Evolutionary conservation across 2,113 vertebrate species (phyloP), one percentile per base, ranked within the genome.

Genomic region (Phycodurus eques): DNA sequence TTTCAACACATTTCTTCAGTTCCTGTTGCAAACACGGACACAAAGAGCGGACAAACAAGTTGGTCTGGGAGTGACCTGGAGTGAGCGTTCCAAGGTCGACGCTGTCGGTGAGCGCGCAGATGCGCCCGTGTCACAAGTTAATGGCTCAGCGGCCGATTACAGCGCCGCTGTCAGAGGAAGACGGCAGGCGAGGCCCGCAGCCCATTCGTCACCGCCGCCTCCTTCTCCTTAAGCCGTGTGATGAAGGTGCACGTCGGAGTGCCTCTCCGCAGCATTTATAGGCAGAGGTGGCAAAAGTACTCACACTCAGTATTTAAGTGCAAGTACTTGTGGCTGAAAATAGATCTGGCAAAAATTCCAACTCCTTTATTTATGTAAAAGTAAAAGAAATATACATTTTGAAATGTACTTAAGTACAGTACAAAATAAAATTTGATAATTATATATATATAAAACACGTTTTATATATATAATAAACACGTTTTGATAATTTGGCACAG

Each of bases 101-200:
- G 62, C 82, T 67, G 60, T 77, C 77, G 66, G 79, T 72, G 79
- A 88, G 88, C 76, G 85, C 81, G 84, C 84, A 84, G 71, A 83
- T 81, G 84, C 80, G 87, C 84, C 80, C 82, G 84, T 85, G 88
- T 87, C 74, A 81, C 81, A 81, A 90, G 91, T 89, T 91, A 91
- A 93, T 92, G 84, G 86, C 90, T 87, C 76, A 82, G 87, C 90
- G 92, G 92, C 90, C 89, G 88, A 93, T 93, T 91, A 91, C 89
- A 89, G 87, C 82, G 81, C 85, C 88, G 89, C 86, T 87, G 88
- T 92, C 88, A 91, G 77, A 80, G 80, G 85, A 79, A 88, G 87
- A 86, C 79, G 77, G 81, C 79, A 91, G 88, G 86, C 80, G 71
- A 85, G 83, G 85, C 86, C 84, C 73, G 87, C 86, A 85, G 86